phyloP scores from a whole-genome alignment of 2,797 vertebrate species.

The Podargus strigoides region DNA sequence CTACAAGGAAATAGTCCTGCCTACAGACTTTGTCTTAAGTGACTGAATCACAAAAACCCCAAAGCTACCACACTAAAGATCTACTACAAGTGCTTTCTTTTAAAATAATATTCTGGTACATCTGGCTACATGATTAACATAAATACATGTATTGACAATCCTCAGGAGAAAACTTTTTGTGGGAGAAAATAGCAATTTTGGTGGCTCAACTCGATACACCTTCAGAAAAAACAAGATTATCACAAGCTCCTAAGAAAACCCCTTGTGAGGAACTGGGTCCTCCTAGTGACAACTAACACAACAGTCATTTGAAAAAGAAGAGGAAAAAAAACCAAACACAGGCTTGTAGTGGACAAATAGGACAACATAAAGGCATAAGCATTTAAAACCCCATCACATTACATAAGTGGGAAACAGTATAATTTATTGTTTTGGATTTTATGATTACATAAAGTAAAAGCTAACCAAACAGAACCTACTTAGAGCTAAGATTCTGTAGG shows the following conservation, averaged over 20 bases:
- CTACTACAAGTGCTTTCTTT: background rate
- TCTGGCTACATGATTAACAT: background rate
- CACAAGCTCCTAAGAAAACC: background rate
- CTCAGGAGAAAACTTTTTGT: background rate
- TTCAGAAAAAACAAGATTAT: background rate
- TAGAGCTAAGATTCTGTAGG: background rate
- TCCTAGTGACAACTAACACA: background rate
- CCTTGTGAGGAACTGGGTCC: background rate
- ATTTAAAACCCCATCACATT: background rate
- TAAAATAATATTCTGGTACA: background rate
- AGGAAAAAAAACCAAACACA: background rate
- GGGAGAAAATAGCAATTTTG: background rate
- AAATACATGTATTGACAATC: background rate
- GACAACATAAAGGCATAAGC: background rate
- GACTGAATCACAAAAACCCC: background rate
- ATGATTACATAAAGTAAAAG: background rate
- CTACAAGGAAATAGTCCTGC: background rate
- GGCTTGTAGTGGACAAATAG: background rate
- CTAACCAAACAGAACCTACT: background rate
- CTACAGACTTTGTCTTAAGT: background rate
- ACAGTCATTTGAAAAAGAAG: background rate
- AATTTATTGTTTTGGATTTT: background rate
- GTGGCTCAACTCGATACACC: background rate
- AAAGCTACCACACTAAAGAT: background rate
- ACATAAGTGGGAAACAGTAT: fast-evolving